A percentile compares a stretch with the other conserved stretches of the same genome.
Conservation (phyloP, 2,113 vertebrate genomes). For the Sisor rabdophorus region DNA sequence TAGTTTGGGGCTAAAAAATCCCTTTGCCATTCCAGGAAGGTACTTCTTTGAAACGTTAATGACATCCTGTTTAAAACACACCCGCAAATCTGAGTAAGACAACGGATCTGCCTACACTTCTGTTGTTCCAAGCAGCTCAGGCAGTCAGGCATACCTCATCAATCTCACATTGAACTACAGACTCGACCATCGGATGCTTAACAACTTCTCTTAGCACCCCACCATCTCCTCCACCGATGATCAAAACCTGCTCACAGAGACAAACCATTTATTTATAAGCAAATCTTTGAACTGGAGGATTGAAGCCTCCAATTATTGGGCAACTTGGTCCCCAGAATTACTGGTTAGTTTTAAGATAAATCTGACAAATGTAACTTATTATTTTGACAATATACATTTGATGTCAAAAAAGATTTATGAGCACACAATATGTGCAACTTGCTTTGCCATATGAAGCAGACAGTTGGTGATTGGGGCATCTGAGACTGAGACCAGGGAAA, state of each 20-base stretch:
- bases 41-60: constrained; percentile 94
- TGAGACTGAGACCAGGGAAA: too few relatives aligned
- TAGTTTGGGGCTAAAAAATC: constrained; percentile 90
- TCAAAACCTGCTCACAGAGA: constrained; percentile 76
- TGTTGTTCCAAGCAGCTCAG: neutral
- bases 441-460: too few relatives aligned
- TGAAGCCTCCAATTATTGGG: too few relatives aligned
- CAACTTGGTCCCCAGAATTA: too few relatives aligned
- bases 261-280: too few relatives aligned
- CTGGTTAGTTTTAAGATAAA: too few relatives aligned
- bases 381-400: too few relatives aligned
- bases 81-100: neutral
- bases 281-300: too few relatives aligned
- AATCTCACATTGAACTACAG: constrained; percentile 92
- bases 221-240: constrained; percentile 93
- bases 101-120: neutral
- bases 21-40: constrained; percentile 92
- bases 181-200: constrained; percentile 87
- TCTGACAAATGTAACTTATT: too few relatives aligned
- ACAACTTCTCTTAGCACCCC: constrained; percentile 92
- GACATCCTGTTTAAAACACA: constrained; percentile 77
- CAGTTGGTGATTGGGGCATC: too few relatives aligned
- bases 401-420: too few relatives aligned
- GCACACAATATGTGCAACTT: too few relatives aligned
- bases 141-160: constrained; percentile 78